Evolutionary conservation across 1,140 invertebrate genomes (phyloP).

Genomic region (Pteromalus puparum): DNA sequence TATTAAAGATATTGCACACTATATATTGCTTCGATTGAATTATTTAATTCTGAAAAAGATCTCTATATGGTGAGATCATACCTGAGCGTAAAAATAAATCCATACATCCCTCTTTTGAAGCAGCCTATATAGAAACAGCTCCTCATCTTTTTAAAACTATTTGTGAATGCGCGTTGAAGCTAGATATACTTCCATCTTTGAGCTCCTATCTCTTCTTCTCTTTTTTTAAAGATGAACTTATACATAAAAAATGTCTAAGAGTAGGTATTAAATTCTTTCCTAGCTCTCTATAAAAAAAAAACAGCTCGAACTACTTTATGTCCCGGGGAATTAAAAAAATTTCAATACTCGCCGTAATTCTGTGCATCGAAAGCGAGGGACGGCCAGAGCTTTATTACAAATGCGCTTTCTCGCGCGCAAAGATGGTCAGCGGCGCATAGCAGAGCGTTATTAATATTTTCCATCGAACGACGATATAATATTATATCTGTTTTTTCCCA

Average conservation of each 20-base stretch:
- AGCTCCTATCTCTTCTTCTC: too few relatives aligned
- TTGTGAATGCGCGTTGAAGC: background rate
- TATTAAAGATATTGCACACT: background rate
- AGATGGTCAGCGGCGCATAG: background rate
- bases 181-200: too few relatives aligned
- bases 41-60: background rate
- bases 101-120: background rate
- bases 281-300: background rate
- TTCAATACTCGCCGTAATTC: background rate
- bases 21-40: background rate
- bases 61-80: too few relatives aligned
- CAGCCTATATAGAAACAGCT: background rate
- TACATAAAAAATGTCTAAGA: background rate
- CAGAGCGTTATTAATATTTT: background rate
- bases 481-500: too few relatives aligned
- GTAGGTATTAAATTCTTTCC: background rate
- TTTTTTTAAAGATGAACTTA: background rate
- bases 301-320: too few relatives aligned
- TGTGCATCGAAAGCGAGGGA: background rate
- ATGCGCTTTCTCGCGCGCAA: background rate
- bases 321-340: too few relatives aligned
- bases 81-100: background rate
- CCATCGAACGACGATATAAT: background rate
- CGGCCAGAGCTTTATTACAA: background rate
- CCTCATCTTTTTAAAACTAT: background rate